Base-by-base conservation (phyloP, 2,113 vertebrate species). In the Centropristis striata region DNA sequence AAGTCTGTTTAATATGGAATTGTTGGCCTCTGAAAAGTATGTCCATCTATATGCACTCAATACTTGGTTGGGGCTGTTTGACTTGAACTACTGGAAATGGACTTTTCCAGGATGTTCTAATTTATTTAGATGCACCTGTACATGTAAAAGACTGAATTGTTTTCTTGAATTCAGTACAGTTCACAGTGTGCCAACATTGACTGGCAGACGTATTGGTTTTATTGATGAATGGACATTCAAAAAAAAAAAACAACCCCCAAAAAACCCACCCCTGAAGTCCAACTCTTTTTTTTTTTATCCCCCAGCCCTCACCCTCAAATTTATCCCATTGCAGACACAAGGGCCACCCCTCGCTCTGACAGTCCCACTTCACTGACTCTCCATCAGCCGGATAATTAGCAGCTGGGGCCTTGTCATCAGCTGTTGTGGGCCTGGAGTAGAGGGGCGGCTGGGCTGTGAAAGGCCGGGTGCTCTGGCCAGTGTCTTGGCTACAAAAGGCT, bases 341-440 rank as follows among this genome's bases (percentile, higher is more conserved):
- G 81, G 79, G 86, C 87, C 87, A 78, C 88, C 88, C 80, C 71
- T 87, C 13, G 81, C 75, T 91, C 83, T 79, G 83, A 92, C 92
- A 88, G 87, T 86, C 88, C 88, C 89, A 94, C 92, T 94, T 90
- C 86, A 93, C 78, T 87, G 88, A 85, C 92, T 88, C 92, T 93
- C 91, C 86, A 91, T 95, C 92, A 92, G 86, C 90, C 89, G 73
- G 89, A 92, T 93, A 95, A 95, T 93, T 92, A 92, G 92, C 92
- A 90, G 92, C 92, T 92, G 83, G 90, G 88, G 73, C 84, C 89
- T 90, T 86, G 90, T 86, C 86, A 84, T 92, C 88, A 90, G 87
- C 92, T 93, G 94, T 83, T 90, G 84, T 78, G 71, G 84, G 84
- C 63, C 69, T 80, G 77, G 55, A 90, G 67, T 66, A 76, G 88